Conservation (phyloP, 2,797 vertebrate genomes). For the Caiman crocodilus region DNA sequence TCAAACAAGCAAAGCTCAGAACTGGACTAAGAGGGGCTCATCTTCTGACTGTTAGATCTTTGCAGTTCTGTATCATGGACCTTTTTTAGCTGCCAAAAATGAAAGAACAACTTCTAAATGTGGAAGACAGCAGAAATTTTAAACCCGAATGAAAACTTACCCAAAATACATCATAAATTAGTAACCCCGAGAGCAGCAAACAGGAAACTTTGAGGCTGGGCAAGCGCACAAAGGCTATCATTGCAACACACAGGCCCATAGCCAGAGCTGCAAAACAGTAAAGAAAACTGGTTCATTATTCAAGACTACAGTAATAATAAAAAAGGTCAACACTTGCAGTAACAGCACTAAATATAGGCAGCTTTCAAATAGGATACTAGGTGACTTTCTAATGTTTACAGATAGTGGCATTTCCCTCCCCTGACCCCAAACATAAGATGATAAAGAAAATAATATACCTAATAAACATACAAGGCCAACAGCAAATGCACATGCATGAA, state of each 20-base stretch:
- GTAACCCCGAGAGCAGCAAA: constrained; percentile 96
- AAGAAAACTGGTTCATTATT: constrained; percentile 18
- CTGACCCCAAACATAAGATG: neutral
- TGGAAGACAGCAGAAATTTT: neutral
- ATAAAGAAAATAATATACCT: neutral
- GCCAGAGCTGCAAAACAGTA: constrained; percentile 88
- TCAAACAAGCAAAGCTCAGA: neutral
- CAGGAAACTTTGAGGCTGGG: constrained; percentile 99
- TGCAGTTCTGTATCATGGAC: neutral
- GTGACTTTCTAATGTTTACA: neutral
- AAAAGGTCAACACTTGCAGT: neutral
- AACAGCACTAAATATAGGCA: neutral
- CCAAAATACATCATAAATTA: constrained; percentile 99
- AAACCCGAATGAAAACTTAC: constrained; percentile 83
- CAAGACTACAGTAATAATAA: no score
- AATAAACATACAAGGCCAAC: neutral
- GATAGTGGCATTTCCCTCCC: neutral
- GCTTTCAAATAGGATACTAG: no score
- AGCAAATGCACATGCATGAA: fast-evolving
- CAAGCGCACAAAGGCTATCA: constrained; percentile 99
- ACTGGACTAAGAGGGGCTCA: neutral
- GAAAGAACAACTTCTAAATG: constrained; percentile 14
- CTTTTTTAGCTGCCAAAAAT: neutral
- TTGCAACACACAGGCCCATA: constrained; percentile 98
- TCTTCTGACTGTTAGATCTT: constrained; percentile 6